phyloP scores from a whole-genome alignment of 30 jellyfish, hydroid and myxozoan species.

The Aurelia sp. region DNA sequence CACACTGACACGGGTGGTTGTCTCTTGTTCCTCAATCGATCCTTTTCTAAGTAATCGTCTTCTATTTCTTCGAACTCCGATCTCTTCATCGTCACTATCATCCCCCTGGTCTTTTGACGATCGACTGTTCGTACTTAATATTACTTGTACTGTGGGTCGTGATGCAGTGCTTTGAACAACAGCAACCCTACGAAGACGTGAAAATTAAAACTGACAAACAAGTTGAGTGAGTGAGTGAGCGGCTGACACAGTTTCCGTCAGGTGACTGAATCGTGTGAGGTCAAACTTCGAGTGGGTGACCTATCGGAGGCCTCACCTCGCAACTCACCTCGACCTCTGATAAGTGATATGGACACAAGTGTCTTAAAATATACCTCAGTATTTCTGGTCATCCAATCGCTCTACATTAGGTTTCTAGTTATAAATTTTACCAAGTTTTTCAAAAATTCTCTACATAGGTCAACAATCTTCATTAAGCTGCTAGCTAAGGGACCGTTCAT shows the following conservation, averaged over 20 bases:
- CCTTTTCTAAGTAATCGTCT: constrained; percentile 56
- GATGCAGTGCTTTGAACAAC: constrained; percentile 35
- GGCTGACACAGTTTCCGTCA: background rate
- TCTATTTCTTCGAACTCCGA: constrained; percentile 48
- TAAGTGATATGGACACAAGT: no score
- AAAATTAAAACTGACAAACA: background rate
- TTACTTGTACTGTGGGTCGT: constrained; percentile 55
- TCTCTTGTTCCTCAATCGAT: constrained; percentile 56
- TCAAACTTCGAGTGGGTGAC: no score
- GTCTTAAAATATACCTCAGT: no score
- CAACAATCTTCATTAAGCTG: no score
- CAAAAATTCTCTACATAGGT: no score
- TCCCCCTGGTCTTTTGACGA: constrained; percentile 38
- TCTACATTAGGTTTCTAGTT: no score
- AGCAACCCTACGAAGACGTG: constrained; percentile 6
- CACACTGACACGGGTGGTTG: constrained; percentile 53
- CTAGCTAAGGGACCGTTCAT: no score
- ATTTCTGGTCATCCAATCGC: no score
- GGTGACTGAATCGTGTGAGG: no score
- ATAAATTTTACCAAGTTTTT: no score
- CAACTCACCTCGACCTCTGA: no score
- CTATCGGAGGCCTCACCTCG: no score
- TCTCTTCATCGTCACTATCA: constrained; percentile 53
- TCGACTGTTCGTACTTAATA: constrained; percentile 35
- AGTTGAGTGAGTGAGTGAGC: background rate